phyloP scores from a whole-genome alignment of 2,797 vertebrate species.

The Sylvilagus floridanus region DNA sequence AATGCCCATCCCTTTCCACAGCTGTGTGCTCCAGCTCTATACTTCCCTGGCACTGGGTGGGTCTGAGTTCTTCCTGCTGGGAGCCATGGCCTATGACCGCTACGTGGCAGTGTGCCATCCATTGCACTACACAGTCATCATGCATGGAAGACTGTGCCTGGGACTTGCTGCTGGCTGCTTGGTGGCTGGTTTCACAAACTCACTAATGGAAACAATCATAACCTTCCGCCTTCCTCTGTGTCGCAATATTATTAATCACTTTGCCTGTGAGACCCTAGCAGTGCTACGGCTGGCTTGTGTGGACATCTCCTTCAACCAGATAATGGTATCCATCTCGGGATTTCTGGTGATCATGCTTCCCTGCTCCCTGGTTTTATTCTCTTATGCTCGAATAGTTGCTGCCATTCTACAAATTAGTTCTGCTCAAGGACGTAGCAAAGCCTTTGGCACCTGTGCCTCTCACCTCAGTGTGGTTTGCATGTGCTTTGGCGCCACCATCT shows the following conservation, averaged over 20 bases:
- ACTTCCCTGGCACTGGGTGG: conserved; percentile 33
- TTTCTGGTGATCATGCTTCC: conserved; percentile 75
- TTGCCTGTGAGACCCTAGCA: conserved; percentile 88
- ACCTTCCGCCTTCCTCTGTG: conserved; percentile 87
- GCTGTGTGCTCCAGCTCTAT: conserved; percentile 68
- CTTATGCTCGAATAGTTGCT: conserved; percentile 61
- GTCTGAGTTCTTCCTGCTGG: conserved; percentile 73
- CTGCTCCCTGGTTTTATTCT: conserved; percentile 68
- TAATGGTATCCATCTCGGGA: conserved; percentile 66
- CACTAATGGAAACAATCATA: conserved; percentile 80
- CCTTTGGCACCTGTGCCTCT: conserved; percentile 75
- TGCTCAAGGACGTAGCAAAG: conserved; percentile 64
- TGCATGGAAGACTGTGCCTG: conserved; percentile 73
- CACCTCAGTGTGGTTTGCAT: conserved; percentile 75
- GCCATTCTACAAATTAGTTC: conserved; percentile 66
- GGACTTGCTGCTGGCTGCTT: conserved; percentile 76
- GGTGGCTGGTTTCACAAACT: conserved; percentile 67
- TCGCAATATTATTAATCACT: conserved; percentile 85
- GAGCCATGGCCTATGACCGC: conserved; percentile 73
- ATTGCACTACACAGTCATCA: conserved; percentile 77
- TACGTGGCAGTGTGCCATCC: conserved; percentile 54
- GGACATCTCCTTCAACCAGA: conserved; percentile 76
- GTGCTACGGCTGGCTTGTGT: conserved; percentile 83
- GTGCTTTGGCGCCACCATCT: conserved; percentile 75
- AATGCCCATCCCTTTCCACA: conserved; percentile 59